phyloP scores from a whole-genome alignment of 2,113 vertebrate genomes.

The Pseudopodoces humilis region DNA sequence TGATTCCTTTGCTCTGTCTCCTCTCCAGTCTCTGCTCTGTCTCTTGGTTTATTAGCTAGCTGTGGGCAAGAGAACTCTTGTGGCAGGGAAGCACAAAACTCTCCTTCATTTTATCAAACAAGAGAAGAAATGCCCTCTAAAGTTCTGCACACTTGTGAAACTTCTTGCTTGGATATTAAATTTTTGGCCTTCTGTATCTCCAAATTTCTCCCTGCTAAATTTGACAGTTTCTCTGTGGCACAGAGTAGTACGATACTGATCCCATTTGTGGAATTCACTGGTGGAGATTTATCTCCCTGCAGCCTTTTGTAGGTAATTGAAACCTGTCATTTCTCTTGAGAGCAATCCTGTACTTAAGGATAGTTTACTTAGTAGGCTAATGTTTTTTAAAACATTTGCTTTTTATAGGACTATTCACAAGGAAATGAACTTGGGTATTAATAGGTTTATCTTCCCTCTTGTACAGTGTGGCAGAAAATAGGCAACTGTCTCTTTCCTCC shows the following conservation, averaged over 20 bases:
- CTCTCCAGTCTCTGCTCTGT: background rate
- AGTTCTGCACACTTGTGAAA: background rate
- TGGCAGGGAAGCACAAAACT: background rate
- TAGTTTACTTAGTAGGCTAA: slow-evolving; percentile 7
- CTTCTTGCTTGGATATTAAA: background rate
- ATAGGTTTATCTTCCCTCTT: background rate
- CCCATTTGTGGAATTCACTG: background rate
- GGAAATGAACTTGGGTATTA: background rate
- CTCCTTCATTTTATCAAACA: background rate
- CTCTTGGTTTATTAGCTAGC: background rate
- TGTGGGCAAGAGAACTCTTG: background rate
- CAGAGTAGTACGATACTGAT: background rate
- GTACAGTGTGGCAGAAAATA: background rate
- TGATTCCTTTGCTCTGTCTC: slow-evolving; percentile 5
- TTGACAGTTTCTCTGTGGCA: background rate
- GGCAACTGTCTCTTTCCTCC: background rate
- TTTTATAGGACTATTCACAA: background rate
- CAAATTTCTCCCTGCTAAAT: background rate
- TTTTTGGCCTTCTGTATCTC: background rate
- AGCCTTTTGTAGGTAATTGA: slow-evolving; percentile 12
- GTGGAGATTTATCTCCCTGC: background rate
- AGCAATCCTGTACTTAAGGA: slow-evolving; percentile 13
- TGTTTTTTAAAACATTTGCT: slow-evolving; percentile 11
- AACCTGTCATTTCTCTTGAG: slow-evolving; percentile 47
- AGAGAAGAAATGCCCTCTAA: background rate